A percentile compares a stretch with the other conserved stretches of the same genome.
These are phyloP conservation scores for Polyergus mexicanus DNA, from an alignment of 1,140 invertebrate genomes.

Conservation along the genomic window DNA sequence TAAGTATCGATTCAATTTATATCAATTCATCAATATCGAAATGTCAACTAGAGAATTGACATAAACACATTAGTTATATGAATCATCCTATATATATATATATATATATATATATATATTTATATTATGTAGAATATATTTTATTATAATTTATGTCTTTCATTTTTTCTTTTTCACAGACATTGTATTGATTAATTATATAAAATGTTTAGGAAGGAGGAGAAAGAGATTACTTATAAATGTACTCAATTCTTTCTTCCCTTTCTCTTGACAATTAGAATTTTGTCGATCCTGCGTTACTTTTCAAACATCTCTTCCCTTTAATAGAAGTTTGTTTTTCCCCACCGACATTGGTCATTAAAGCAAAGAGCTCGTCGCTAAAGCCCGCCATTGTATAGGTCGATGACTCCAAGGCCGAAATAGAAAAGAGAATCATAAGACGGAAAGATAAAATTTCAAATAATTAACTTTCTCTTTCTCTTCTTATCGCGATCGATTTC, in stretches of 20 bases:
- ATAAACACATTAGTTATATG: neutral
- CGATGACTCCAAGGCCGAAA: neutral
- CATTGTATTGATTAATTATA: neutral
- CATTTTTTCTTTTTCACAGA: neutral
- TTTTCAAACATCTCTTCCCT: neutral
- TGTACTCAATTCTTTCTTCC: neutral
- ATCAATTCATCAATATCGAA: neutral
- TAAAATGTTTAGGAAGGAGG: too few species aligned
- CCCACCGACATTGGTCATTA: neutral
- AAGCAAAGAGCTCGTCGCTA: slow-evolving; percentile 4
- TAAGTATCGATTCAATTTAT: neutral
- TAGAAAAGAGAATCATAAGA: neutral
- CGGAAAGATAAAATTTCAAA: neutral
- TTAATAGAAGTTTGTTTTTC: neutral
- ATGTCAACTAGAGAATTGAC: neutral
- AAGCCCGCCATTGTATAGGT: neutral
- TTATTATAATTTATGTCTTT: neutral
- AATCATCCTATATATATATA: neutral
- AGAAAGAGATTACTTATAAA: neutral
- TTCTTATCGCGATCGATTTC: neutral
- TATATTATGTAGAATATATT: neutral
- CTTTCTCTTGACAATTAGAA: neutral
- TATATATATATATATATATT: neutral
- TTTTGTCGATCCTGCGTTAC: neutral
- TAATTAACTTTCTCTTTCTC: neutral